Evolutionary conservation across 1,140 invertebrate species (phyloP).

Genomic region (Bombus impatiens): DNA sequence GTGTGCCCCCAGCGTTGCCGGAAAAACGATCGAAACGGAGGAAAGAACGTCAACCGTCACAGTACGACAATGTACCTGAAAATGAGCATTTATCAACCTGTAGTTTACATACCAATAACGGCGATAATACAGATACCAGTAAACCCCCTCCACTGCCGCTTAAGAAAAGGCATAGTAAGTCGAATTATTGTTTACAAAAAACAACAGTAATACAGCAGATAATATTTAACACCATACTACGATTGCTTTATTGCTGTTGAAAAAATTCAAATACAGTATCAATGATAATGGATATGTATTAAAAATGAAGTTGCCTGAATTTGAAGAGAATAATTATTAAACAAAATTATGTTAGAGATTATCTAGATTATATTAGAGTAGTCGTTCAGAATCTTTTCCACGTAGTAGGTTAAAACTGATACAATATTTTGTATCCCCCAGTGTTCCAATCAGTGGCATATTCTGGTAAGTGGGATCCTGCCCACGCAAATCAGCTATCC

Average conservation of each 20-base stretch:
- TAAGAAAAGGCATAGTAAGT: conserved; percentile 97
- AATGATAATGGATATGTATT: not conserved
- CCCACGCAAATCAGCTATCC: conserved; percentile 78
- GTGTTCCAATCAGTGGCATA: conserved; percentile 97
- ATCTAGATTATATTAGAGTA: conserved; percentile 45
- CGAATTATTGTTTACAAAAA: conserved; percentile 48
- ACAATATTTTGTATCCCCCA: conserved; percentile 84
- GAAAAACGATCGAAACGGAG: conserved; percentile 83
- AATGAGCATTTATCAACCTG: conserved; percentile 84
- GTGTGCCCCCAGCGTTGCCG: conserved; percentile 86
- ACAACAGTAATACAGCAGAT: conserved; percentile 33
- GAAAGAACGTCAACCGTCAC: conserved; percentile 86
- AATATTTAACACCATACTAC: not conserved
- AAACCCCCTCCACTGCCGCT: conserved; percentile 94
- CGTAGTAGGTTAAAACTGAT: conserved; percentile 77
- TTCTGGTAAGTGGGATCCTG: conserved; percentile 91
- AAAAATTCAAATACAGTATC: not conserved
- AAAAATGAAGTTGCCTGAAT: not conserved
- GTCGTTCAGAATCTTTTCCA: conserved; percentile 51
- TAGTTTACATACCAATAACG: conserved; percentile 81
- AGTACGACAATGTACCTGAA: conserved; percentile 88
- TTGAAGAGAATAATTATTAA: not conserved
- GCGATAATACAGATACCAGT: conserved; percentile 82
- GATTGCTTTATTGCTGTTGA: conserved; percentile 37
- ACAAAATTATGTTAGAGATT: conserved; percentile 39